A percentile compares a stretch with the other conserved stretches of the same genome.
These are phyloP conservation scores for Mobula birostris DNA, from an alignment of 2,113 vertebrate genomes.

Conservation along the genomic window DNA sequence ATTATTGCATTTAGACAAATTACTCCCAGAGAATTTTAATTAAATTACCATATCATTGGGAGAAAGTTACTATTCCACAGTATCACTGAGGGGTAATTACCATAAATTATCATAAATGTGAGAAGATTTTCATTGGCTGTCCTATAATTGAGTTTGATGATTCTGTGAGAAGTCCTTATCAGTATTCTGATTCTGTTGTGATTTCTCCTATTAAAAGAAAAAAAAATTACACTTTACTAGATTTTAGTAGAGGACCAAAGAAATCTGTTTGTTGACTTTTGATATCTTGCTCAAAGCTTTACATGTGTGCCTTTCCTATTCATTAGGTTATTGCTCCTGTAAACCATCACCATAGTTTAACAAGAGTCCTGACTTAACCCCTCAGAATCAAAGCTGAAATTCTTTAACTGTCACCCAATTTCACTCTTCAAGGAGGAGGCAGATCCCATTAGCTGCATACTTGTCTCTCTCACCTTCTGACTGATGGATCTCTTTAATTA, in stretches of 20 bases:
- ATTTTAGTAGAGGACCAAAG: conserved; percentile 26
- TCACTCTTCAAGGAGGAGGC: not conserved
- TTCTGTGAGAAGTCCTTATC: not conserved
- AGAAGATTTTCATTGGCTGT: not conserved
- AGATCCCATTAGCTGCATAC: not conserved
- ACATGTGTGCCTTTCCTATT: not conserved
- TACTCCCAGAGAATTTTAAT: not conserved
- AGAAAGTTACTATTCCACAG: not conserved
- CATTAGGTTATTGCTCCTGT: not conserved
- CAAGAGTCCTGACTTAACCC: not conserved
- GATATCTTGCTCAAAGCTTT: not conserved
- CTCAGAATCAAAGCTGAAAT: not conserved
- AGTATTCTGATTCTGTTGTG: not conserved
- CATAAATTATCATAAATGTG: not conserved
- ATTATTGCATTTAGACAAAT: conserved; percentile 11
- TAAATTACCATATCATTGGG: not conserved
- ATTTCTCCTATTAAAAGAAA: not conserved
- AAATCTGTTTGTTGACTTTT: not conserved
- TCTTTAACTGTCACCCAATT: not conserved
- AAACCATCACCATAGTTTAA: not conserved
- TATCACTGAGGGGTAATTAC: not conserved
- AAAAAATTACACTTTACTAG: not conserved
- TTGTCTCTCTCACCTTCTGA: not conserved
- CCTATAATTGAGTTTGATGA: not conserved
- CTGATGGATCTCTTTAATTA: not conserved